Percentiles rank a stretch among this genome's conserved stretches.
Evolutionary conservation across 2,888 invertebrate genomes (phyloP).

Genomic region (Cyrtodaria siliqua): DNA sequence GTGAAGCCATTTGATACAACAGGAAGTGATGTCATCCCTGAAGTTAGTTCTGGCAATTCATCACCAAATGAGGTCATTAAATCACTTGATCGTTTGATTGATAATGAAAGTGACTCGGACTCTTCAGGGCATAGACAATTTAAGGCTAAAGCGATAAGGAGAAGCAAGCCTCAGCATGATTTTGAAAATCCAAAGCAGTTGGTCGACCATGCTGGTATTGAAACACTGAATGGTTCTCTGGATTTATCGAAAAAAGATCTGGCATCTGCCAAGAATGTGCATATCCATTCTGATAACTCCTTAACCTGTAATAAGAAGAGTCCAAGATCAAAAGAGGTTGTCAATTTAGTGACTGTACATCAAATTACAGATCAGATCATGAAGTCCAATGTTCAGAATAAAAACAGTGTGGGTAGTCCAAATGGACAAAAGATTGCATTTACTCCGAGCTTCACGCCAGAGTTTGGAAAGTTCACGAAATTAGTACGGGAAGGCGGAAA

Average conservation of each 20-base stretch:
- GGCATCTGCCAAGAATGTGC: not conserved
- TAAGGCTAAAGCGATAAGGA: constrained; percentile 40
- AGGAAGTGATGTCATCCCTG: constrained; percentile 52
- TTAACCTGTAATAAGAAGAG: not conserved
- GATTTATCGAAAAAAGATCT: constrained; percentile 51
- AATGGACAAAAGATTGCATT: constrained; percentile 33
- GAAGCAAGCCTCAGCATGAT: constrained; percentile 44
- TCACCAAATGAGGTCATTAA: constrained; percentile 25
- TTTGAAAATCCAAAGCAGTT: constrained; percentile 51
- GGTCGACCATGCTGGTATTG: constrained; percentile 54
- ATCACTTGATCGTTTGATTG: constrained; percentile 34
- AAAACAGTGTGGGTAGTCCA: constrained; percentile 13
- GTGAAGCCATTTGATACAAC: constrained; percentile 45
- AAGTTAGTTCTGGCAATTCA: not conserved
- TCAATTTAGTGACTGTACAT: constrained; percentile 45
- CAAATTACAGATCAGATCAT: constrained; percentile 73
- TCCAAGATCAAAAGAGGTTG: not conserved
- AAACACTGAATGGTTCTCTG: constrained; percentile 56
- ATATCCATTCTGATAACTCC: constrained; percentile 6
- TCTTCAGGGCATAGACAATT: constrained; percentile 56
- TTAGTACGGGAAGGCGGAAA: constrained; percentile 78
- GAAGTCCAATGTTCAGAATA: constrained; percentile 55
- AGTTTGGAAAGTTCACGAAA: constrained; percentile 79
- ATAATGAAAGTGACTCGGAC: constrained; percentile 62
- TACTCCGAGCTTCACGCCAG: constrained; percentile 69